Base-by-base conservation (phyloP, 2,888 invertebrate species). In the Lamellibrachia columna region DNA sequence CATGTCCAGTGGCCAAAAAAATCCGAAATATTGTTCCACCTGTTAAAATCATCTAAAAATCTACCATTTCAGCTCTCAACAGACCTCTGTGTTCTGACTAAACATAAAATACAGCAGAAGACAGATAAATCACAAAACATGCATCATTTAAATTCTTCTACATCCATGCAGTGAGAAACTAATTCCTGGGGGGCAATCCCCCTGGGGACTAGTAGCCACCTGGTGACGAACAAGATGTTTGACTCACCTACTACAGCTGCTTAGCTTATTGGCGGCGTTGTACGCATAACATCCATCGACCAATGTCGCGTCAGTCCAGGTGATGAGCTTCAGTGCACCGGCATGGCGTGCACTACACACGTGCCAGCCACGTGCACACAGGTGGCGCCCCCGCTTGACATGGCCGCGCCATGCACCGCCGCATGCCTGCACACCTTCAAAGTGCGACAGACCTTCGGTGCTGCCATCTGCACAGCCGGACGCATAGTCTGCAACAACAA, bases 271-370 rank as follows among this genome's bases (percentile, higher is more conserved):
- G 53, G 95, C 96, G 52, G 95, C 96, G 94, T 96, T 96, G 94
- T 96, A 96, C n/a, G 96, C 96, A 93, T 95, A 96, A 93, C 96
- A 96, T 9, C 96, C 96, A 1, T 94, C 93, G 22, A 95, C 93
- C 91, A 95, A 95, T 22, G 95, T 95, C 58, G 95, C 95, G 92
- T 96, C 96, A 40, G 95, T 93, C 95, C 96, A 96, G 53, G 95
- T 95, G 40, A 96, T 92, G 93, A 95, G 94, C 92, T 94, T 94
- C 6, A 96, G 94, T 6, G 94, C 93, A 1, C 94, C 92, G 92
- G 91, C 58, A 93, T 96, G 95, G 52, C 95, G 94, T 6, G 95
- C 95, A 93, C 94, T 96, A 93, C 96, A 96, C 53, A 96, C 96
- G 52, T 95, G 94, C 96, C 96, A 96, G 8, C 96, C 96, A n/a